phyloP scores from a whole-genome alignment of 2,113 vertebrate species.

The Tetrax tetrax region DNA sequence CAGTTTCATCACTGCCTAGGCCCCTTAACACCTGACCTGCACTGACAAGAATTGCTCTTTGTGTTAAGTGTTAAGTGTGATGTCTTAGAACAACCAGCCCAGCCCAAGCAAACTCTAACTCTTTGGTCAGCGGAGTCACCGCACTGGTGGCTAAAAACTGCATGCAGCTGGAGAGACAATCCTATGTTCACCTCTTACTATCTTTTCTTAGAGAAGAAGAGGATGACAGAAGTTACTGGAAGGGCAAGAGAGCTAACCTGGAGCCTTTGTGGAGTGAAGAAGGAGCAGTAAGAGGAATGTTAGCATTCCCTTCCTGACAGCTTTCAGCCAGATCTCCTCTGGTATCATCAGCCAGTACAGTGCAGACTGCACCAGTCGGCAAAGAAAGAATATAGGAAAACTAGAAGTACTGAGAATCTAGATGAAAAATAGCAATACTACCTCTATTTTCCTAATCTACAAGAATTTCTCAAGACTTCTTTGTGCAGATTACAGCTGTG shows the following conservation, averaged over 20 bases:
- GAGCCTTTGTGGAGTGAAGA: neutral
- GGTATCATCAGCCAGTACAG: neutral
- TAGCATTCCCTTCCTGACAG: neutral
- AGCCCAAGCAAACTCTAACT: neutral
- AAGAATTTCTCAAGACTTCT: neutral
- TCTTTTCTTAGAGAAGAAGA: neutral
- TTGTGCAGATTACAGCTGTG: neutral
- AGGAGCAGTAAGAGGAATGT: neutral
- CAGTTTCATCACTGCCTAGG: neutral
- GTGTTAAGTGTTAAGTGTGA: too few relatives aligned
- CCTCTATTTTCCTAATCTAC: neutral
- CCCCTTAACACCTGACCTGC: neutral
- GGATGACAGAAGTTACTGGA: neutral
- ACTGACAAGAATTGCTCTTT: neutral
- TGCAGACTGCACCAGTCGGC: neutral
- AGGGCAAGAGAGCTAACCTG: neutral
- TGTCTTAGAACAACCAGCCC: neutral
- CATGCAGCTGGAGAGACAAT: neutral
- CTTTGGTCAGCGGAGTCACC: neutral
- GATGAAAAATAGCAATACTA: neutral
- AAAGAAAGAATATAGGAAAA: neutral
- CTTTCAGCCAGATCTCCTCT: neutral
- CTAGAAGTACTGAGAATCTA: neutral
- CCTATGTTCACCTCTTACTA: neutral
- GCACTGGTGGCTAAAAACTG: neutral